These are phyloP conservation scores for Amblyjoppa fuscipennis DNA, from an alignment of 2,888 invertebrate genomes.

Conservation along the genomic window DNA sequence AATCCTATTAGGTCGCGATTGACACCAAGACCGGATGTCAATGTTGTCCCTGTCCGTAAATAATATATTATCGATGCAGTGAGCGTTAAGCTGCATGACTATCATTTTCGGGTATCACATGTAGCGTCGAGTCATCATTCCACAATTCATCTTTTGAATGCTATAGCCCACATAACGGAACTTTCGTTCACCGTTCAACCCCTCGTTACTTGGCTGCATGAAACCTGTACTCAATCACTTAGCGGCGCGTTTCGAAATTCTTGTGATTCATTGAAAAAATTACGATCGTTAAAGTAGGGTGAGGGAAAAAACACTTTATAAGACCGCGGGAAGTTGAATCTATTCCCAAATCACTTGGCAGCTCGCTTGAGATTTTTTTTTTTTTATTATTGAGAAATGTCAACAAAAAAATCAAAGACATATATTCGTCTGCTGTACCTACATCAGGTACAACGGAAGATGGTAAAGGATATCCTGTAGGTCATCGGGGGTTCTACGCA, in stretches of 20 bases:
- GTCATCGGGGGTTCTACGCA: slow-evolving; percentile 81
- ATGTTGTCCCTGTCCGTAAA: slow-evolving; percentile 60
- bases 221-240: slow-evolving; percentile 59
- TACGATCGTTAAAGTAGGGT: neutral
- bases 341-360: neutral
- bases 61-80: slow-evolving; percentile 52
- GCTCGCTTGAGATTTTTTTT: neutral
- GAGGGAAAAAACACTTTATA: no score
- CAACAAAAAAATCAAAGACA: no score
- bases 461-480: slow-evolving; percentile 74
- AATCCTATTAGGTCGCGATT: slow-evolving; percentile 69
- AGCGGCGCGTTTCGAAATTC: slow-evolving; percentile 16
- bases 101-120: slow-evolving; percentile 29
- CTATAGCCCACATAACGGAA: slow-evolving; percentile 2
- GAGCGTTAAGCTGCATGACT: slow-evolving; percentile 63
- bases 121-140: slow-evolving; percentile 43
- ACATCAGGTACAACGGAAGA: neutral
- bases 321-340: neutral
- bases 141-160: slow-evolving; percentile 14
- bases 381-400: no score
- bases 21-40: slow-evolving; percentile 64
- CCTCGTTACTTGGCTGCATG: slow-evolving; percentile 20
- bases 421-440: neutral
- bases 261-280: neutral
- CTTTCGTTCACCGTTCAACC: slow-evolving; percentile 48